phyloP scores from a whole-genome alignment of 1,140 invertebrate genomes.

The Himalopsyche phryganea region DNA sequence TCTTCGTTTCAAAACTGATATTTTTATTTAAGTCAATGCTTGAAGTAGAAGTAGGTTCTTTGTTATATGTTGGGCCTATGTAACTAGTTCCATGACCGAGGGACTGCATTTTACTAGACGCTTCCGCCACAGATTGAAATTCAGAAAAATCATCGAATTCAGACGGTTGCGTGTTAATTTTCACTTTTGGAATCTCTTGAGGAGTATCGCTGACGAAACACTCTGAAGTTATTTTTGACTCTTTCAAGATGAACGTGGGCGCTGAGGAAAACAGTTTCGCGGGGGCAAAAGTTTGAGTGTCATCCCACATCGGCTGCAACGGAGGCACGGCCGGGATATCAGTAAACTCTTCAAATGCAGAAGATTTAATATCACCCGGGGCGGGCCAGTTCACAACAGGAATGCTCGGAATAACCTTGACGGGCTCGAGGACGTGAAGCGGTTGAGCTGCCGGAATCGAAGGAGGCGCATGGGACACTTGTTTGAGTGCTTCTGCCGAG shows the following conservation, averaged over 20 bases:
- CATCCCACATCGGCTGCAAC: background rate
- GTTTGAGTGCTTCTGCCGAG: conserved; percentile 11
- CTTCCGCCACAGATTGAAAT: conserved; percentile 41
- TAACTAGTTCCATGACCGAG: too few relatives aligned
- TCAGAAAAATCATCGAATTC: conserved; percentile 43
- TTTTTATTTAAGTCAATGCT: too few relatives aligned
- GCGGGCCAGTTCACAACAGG: conserved; percentile 51
- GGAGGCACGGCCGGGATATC: conserved; percentile 37
- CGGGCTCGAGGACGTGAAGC: conserved; percentile 41
- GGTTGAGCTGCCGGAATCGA: conserved; percentile 10
- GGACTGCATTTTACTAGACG: background rate
- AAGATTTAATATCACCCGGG: conserved; percentile 46
- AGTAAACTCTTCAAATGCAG: conserved; percentile 46
- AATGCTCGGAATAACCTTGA: conserved; percentile 43
- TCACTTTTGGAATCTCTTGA: background rate
- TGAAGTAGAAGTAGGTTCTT: too few relatives aligned
- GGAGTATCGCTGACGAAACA: conserved; percentile 1
- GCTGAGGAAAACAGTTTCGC: conserved; percentile 1
- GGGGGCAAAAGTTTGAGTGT: background rate
- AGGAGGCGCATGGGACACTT: background rate
- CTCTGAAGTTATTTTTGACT: conserved; percentile 28
- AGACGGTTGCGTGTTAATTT: background rate
- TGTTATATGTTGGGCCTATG: too few relatives aligned
- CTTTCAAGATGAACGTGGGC: conserved; percentile 29
- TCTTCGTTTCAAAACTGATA: background rate